Percentiles rank a stretch among this genome's conserved stretches.
These are phyloP conservation scores for Dexiosoma caninum DNA, from an alignment of 2,888 invertebrate species.

Conservation along the genomic window DNA sequence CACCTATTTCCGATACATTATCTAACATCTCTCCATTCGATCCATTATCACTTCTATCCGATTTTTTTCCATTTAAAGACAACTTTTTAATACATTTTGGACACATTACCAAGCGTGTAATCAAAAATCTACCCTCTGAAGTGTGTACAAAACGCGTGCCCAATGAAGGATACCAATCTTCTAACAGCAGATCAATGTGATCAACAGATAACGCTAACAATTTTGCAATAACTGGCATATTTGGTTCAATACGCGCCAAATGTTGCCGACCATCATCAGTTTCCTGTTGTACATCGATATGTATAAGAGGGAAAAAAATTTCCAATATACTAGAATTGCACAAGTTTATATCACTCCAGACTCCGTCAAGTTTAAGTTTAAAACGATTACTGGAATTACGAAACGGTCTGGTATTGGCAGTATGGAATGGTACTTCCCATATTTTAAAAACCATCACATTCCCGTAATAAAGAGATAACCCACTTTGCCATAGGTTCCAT, in stretches of 20 bases:
- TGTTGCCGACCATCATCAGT: slow-evolving; percentile 79
- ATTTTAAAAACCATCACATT: slow-evolving; percentile 89
- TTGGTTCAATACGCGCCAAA: slow-evolving; percentile 81
- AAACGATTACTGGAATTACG: slow-evolving; percentile 80
- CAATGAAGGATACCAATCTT: slow-evolving; percentile 98
- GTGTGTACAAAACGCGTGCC: slow-evolving; percentile 99
- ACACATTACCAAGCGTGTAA: slow-evolving; percentile 95
- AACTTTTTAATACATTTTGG: slow-evolving; percentile 86
- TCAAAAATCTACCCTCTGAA: slow-evolving; percentile 95
- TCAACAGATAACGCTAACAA: slow-evolving; percentile 93
- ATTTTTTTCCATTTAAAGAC: slow-evolving; percentile 64
- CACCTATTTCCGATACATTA: slow-evolving; percentile 40
- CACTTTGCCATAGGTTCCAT: slow-evolving; percentile 97
- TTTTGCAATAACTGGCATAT: slow-evolving; percentile 87
- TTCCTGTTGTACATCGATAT: slow-evolving; percentile 79
- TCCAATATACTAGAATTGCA: slow-evolving; percentile 90
- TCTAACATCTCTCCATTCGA: slow-evolving; percentile 42
- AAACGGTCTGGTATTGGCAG: slow-evolving; percentile 79
- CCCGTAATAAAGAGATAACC: slow-evolving; percentile 90
- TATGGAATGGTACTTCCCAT: slow-evolving; percentile 85
- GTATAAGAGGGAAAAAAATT: slow-evolving; percentile 85
- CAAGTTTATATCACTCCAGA: slow-evolving; percentile 91
- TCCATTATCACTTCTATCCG: slow-evolving; percentile 37
- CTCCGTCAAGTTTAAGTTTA: slow-evolving; percentile 88
- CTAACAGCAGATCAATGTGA: slow-evolving; percentile 95